Percentiles rank a stretch among this genome's conserved stretches.
phyloP scores from a whole-genome alignment of 2,888 invertebrate genomes.

The Drosophila multiciliata region DNA sequence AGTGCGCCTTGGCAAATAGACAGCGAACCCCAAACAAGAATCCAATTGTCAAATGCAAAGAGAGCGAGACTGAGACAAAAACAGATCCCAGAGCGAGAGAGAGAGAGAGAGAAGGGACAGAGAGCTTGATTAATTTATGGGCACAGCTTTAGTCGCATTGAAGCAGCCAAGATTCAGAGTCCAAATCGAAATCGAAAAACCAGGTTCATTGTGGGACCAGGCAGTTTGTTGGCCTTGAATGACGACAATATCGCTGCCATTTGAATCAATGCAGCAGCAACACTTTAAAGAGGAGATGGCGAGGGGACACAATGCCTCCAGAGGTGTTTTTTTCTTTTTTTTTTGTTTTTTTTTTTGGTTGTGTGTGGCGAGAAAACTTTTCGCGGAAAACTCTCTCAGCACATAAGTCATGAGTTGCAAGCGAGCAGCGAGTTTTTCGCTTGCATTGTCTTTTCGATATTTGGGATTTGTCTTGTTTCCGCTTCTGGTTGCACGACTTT shows the following conservation, averaged over 20 bases:
- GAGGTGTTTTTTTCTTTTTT: constrained; percentile 50
- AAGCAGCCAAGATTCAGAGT: constrained; percentile 12
- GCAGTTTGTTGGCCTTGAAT: constrained; percentile 69
- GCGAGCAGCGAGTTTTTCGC: constrained; percentile 17
- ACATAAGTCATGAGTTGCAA: constrained; percentile 62
- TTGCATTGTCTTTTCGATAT: constrained; percentile 56
- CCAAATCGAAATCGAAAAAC: constrained; percentile 32
- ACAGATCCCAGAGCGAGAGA: constrained; percentile 8
- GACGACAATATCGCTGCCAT: constrained; percentile 59
- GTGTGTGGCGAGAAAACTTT: constrained; percentile 59
- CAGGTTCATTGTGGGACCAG: constrained; percentile 54
- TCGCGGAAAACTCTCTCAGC: constrained; percentile 69
- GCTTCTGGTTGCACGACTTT: constrained; percentile 57
- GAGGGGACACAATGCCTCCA: constrained; percentile 9
- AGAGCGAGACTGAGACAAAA: constrained; percentile 11
- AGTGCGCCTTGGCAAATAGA: constrained; percentile 63
- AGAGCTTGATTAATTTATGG: constrained; percentile 75
- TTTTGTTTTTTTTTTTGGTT: background rate
- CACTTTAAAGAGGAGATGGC: background rate
- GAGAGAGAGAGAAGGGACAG: background rate
- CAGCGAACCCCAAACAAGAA: constrained; percentile 35
- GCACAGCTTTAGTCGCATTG: constrained; percentile 32
- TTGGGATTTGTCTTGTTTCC: constrained; percentile 51
- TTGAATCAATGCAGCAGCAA: constrained; percentile 46
- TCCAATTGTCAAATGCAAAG: constrained; percentile 69